These are phyloP conservation scores for Strongylocentrotus purpuratus DNA, from an alignment of 35 echinoderm and acorn worm genomes.

Conservation along the genomic window DNA sequence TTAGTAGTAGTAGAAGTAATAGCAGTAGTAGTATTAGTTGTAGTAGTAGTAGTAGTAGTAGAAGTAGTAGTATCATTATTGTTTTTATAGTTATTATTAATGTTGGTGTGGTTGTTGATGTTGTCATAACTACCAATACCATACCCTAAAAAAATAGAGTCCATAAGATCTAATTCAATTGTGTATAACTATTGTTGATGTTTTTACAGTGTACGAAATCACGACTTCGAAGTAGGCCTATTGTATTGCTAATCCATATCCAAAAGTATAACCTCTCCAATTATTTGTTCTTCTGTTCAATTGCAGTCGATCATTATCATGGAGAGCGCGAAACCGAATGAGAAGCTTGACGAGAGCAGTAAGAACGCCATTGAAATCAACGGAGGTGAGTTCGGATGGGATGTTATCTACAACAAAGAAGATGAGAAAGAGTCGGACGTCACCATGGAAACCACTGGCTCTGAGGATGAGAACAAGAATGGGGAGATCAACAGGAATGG, in stretches of 20 bases:
- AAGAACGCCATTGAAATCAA: constrained; percentile 70
- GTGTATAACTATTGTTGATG: too few relatives aligned
- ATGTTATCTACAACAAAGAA: constrained; percentile 51
- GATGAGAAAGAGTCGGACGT: neutral
- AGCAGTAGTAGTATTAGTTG: neutral
- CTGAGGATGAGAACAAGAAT: neutral
- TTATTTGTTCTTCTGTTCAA: too few relatives aligned
- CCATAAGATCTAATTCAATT: too few relatives aligned
- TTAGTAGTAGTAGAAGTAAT: neutral
- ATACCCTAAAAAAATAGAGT: too few relatives aligned
- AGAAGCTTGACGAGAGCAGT: constrained; percentile 46
- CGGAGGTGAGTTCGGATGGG: constrained; percentile 82
- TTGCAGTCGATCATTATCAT: constrained; percentile 71
- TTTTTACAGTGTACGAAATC: too few relatives aligned
- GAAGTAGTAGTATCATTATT: neutral
- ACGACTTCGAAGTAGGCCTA: too few relatives aligned
- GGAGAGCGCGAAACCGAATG: constrained; percentile 68
- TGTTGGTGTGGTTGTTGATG: neutral
- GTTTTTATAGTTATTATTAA: neutral
- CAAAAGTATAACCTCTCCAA: too few relatives aligned
- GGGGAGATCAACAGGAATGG: neutral
- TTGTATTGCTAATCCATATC: too few relatives aligned
- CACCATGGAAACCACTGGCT: neutral
- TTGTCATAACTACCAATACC: neutral
- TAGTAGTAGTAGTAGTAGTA: neutral